Evolutionary conservation across 2,888 invertebrate species (phyloP).

Genomic region (Scrobipalpa atriplicella): DNA sequence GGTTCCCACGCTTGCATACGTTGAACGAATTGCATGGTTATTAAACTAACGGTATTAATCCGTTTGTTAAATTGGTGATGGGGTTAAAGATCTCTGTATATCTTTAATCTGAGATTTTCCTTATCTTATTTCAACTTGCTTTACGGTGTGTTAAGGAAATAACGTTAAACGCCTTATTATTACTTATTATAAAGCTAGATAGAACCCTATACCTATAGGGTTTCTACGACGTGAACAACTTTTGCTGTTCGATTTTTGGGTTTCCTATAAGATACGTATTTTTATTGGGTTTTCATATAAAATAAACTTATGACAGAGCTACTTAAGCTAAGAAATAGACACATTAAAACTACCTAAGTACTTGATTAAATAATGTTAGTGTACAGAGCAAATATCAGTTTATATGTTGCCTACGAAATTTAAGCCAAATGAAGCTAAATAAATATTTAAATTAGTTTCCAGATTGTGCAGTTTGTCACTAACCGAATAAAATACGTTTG

Average conservation of each 20-base stretch:
- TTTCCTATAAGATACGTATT: too few relatives aligned
- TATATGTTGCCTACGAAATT: neutral
- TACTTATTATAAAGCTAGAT: too few relatives aligned
- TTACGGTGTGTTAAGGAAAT: neutral
- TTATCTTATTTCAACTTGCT: neutral
- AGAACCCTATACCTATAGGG: too few relatives aligned
- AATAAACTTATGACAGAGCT: too few relatives aligned
- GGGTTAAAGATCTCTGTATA: slow-evolving; percentile 3
- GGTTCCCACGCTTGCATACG: neutral
- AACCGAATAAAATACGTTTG: neutral
- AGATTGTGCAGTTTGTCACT: neutral
- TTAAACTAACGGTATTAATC: neutral
- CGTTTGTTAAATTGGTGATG: neutral
- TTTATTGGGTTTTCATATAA: too few relatives aligned
- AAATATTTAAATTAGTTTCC: neutral
- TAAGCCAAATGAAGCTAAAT: neutral
- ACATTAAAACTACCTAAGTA: too few relatives aligned
- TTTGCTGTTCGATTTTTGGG: too few relatives aligned
- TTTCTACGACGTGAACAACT: too few relatives aligned
- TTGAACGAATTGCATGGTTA: neutral
- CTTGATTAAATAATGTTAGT: too few relatives aligned
- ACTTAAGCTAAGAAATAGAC: too few relatives aligned
- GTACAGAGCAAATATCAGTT: too few relatives aligned
- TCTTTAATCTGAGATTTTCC: neutral
- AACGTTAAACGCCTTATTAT: neutral